phyloP scores from a whole-genome alignment of 2,113 vertebrate species.

The Hemiscyllium ocellatum region DNA sequence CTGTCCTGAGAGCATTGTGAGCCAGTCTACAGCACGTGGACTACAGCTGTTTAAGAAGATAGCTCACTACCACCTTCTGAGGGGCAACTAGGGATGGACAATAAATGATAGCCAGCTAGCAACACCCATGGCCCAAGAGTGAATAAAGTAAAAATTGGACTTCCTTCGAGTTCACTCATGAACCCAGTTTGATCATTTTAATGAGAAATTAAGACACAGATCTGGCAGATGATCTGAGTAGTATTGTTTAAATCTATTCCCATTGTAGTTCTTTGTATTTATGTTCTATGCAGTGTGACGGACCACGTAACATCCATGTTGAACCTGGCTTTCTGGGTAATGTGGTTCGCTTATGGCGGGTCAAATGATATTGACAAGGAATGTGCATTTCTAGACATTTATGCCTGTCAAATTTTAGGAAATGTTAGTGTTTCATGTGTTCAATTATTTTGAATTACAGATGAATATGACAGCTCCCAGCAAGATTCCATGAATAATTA shows the following conservation, averaged over 20 bases:
- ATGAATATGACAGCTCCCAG: not conserved
- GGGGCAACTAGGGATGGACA: too few species aligned
- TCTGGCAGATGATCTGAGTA: not conserved
- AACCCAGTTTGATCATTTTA: not conserved
- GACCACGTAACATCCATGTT: not conserved
- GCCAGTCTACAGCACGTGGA: too few species aligned
- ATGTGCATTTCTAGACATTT: not conserved
- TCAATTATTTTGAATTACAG: constrained; percentile 1
- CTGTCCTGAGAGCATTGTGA: too few species aligned
- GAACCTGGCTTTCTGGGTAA: not conserved
- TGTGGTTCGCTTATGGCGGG: not conserved
- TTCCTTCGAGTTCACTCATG: not conserved
- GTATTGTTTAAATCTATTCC: not conserved
- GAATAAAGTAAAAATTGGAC: not conserved
- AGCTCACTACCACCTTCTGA: too few species aligned
- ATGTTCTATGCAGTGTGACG: not conserved
- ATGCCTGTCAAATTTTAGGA: not conserved
- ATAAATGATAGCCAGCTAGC: too few species aligned
- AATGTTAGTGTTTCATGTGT: not conserved
- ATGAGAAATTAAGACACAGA: not conserved
- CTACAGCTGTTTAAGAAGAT: too few species aligned
- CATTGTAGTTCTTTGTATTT: not conserved
- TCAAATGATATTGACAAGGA: not conserved
- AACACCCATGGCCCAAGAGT: too few species aligned
- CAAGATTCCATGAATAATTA: not conserved